Evolutionary conservation across 2,888 invertebrate species (phyloP).

Genomic region (Strigamia maritima): DNA sequence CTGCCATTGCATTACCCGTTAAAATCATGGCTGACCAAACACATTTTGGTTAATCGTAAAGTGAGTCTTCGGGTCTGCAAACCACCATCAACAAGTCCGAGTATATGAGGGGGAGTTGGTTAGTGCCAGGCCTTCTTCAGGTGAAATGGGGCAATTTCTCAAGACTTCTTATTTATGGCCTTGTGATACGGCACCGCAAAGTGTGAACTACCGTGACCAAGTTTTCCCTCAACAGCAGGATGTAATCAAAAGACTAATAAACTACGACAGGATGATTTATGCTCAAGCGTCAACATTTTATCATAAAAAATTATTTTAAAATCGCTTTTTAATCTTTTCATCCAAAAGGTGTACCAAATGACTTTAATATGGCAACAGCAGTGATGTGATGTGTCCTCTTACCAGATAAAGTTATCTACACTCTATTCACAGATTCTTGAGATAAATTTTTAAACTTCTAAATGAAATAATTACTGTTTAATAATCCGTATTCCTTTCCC

Average conservation of each 20-base stretch:
- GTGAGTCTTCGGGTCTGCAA: neutral
- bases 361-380: too few relatives aligned
- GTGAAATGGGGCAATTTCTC: constrained; percentile 31
- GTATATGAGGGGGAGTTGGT: neutral
- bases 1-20: neutral
- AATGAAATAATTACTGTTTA: too few relatives aligned
- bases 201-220: constrained; percentile 28
- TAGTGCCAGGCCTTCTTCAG: constrained; percentile 4
- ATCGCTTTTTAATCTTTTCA: neutral
- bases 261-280: neutral
- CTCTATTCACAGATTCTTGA: too few relatives aligned
- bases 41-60: constrained; percentile 10
- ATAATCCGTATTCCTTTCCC: too few relatives aligned
- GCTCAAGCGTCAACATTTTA: neutral
- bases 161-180: constrained; percentile 17
- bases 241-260: constrained; percentile 15
- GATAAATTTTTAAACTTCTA: too few relatives aligned
- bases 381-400: too few relatives aligned
- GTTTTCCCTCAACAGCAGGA: neutral
- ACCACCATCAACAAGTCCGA: constrained; percentile 20
- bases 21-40: neutral
- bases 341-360: too few relatives aligned
- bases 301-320: neutral
- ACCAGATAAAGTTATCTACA: too few relatives aligned
- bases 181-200: constrained; percentile 28